Percentiles rank a stretch among this genome's conserved stretches.
These are phyloP conservation scores for Hestina assimilis DNA, from an alignment of 1,140 invertebrate genomes.

Conservation along the genomic window DNA sequence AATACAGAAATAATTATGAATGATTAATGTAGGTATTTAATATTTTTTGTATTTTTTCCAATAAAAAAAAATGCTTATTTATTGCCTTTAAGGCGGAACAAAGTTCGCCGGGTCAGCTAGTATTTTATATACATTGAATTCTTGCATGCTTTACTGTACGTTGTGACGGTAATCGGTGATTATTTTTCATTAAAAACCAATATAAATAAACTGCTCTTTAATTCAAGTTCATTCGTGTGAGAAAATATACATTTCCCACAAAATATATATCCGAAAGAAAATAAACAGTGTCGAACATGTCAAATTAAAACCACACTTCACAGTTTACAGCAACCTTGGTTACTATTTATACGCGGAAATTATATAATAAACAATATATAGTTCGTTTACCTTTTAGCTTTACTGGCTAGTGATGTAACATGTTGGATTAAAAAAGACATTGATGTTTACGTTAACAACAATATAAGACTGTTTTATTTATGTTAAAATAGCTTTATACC, in stretches of 20 bases:
- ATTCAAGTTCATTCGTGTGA: too few species aligned
- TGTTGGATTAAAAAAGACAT: too few species aligned
- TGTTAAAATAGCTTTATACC: too few species aligned
- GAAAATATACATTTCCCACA: too few species aligned
- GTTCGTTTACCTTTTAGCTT: neutral
- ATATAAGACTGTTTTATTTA: too few species aligned
- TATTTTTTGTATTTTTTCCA: too few species aligned
- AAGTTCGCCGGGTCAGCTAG: conserved; percentile 25
- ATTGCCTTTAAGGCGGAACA: conserved; percentile 20
- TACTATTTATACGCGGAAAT: neutral
- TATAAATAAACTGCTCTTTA: neutral
- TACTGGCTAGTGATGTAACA: too few species aligned
- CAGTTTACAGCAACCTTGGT: neutral
- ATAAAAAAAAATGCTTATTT: too few species aligned
- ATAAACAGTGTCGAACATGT: neutral
- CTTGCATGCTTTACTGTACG: neutral
- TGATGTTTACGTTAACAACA: too few species aligned
- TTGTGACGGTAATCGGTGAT: neutral
- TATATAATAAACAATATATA: neutral
- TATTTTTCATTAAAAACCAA: neutral
- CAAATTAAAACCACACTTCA: neutral
- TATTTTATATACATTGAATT: neutral
- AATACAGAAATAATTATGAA: too few species aligned
- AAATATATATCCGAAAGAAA: neutral
- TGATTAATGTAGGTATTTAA: too few species aligned